Conservation (phyloP, 2,888 invertebrate species). For the Chrysotoxum bicinctum region DNA sequence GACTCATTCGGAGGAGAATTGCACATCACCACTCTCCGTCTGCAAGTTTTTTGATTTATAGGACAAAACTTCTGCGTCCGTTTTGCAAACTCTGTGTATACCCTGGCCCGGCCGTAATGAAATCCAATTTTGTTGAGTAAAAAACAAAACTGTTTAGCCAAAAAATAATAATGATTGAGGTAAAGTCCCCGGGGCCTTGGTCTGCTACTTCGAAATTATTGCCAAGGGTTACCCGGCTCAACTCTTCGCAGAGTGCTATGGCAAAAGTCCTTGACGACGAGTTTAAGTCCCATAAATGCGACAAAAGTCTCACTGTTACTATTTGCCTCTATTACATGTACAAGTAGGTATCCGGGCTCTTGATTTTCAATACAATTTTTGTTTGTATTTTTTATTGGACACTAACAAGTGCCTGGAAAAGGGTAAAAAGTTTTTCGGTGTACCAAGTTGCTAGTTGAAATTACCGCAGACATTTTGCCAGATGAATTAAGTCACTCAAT, state of each 20-base stretch:
- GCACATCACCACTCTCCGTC: conserved; percentile 32
- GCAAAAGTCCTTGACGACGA: conserved; percentile 7
- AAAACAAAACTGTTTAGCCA: conserved; percentile 34
- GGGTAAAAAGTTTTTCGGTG: conserved; percentile 16
- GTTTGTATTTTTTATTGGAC: conserved; percentile 2
- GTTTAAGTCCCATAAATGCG: conserved; percentile 3
- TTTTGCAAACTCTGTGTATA: not conserved
- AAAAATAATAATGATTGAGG: conserved; percentile 33
- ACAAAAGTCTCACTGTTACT: conserved; percentile 16
- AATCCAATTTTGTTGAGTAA: conserved; percentile 40
- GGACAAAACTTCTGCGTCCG: conserved; percentile 31
- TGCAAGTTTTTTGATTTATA: conserved; percentile 55
- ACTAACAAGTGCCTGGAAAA: conserved; percentile 13
- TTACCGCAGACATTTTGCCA: conserved; percentile 24
- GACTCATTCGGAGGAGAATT: conserved; percentile 1
- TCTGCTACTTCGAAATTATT: conserved; percentile 30
- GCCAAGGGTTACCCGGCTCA: not conserved
- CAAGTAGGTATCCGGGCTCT: not conserved
- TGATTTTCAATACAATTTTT: conserved; percentile 11
- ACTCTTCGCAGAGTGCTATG: not conserved
- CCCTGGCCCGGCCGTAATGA: not conserved
- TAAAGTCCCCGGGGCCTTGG: not conserved
- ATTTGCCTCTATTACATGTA: not conserved
- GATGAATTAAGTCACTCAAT: conserved; percentile 51
- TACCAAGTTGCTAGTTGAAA: conserved; percentile 4